Evolutionary conservation across 1,140 invertebrate species (phyloP), one percentile per base, ranked within the genome.

Genomic region (Polypedilum pembai): DNA sequence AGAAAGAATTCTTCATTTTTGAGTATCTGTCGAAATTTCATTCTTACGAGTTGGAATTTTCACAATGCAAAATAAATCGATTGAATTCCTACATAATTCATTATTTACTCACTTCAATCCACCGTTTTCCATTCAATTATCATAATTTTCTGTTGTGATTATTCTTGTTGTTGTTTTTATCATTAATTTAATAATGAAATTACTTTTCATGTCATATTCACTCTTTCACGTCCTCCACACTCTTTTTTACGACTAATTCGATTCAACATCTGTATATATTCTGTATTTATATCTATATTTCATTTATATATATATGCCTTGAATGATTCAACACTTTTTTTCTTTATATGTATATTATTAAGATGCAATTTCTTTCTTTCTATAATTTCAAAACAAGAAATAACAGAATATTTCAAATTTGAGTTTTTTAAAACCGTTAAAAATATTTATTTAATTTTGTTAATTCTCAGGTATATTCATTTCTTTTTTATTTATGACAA

Each of bases 231-330:
- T 56, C 45, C 45, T 56, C 12, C 12, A 33, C 5, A 33, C 24
- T n/a, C 24, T n/a, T 12, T 56, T 56, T n/a, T n/a, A 56, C 15
- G 45, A 3, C 45, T 56, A 56, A 56, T 56, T 56, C 45, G 45
- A 56, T 56, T 56, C 45, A 56, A n/a, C 45, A 56, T 56, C 45
- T 56, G 45, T n/a, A 56, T 56, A 56, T 56, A n/a, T 10, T 45
- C 8, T 45, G 7, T 45, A 45, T 45, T 8, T 45, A 15, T n/a
- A 12, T 56, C 12, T 56, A 56, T 56, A 45, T 45, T 56, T n/a
- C 15, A 56, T 33, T 33, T 33, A 33, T 33, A 33, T 33, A 33
- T 33, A 33, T 33, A 33, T 33, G 24, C 24, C 24, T 33, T 33
- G 24, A 56, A 56, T 56, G 45, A 56, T 56, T 56, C 45, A 56